These are phyloP conservation scores for Cryptoblepharus egeriae DNA, from an alignment of 2,797 vertebrate genomes.

Conservation along the genomic window DNA sequence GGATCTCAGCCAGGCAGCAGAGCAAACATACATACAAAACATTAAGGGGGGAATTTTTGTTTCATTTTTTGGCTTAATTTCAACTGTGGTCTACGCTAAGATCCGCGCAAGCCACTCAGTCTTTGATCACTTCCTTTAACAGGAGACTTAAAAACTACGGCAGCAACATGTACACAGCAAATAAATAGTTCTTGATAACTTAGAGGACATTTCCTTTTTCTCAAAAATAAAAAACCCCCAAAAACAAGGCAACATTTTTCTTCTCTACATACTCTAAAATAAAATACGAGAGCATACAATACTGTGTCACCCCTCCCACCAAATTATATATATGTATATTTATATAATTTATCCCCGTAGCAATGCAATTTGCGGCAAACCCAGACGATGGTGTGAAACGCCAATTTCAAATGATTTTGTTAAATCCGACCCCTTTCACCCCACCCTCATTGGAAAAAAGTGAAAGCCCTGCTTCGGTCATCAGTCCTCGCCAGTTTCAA, in stretches of 20 bases:
- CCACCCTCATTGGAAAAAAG: background rate
- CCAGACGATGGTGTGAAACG: background rate
- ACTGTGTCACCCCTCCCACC: constrained; percentile 51
- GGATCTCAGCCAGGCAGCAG: constrained; percentile 52
- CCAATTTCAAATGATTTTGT: constrained; percentile 14
- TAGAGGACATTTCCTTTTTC: constrained; percentile 43
- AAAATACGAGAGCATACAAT: constrained; percentile 62
- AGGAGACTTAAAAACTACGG: constrained; percentile 61
- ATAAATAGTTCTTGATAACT: constrained; percentile 74
- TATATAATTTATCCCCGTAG: constrained; percentile 50
- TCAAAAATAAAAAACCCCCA: constrained; percentile 52
- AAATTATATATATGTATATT: background rate
- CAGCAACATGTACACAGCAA: constrained; percentile 74
- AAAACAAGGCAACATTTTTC: constrained; percentile 65
- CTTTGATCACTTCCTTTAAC: constrained; percentile 49
- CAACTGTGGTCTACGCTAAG: constrained; percentile 66
- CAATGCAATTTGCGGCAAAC: constrained; percentile 43
- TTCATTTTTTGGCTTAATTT: constrained; percentile 66
- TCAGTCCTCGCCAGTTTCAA: no score
- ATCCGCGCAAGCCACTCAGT: constrained; percentile 62
- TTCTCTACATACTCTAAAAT: constrained; percentile 48
- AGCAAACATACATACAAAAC: constrained; percentile 35
- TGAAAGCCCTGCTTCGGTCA: background rate
- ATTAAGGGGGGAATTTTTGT: constrained; percentile 22
- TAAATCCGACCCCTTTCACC: background rate